Conservation (phyloP, 2,797 vertebrate genomes). For the Poliocrania exsul region DNA sequence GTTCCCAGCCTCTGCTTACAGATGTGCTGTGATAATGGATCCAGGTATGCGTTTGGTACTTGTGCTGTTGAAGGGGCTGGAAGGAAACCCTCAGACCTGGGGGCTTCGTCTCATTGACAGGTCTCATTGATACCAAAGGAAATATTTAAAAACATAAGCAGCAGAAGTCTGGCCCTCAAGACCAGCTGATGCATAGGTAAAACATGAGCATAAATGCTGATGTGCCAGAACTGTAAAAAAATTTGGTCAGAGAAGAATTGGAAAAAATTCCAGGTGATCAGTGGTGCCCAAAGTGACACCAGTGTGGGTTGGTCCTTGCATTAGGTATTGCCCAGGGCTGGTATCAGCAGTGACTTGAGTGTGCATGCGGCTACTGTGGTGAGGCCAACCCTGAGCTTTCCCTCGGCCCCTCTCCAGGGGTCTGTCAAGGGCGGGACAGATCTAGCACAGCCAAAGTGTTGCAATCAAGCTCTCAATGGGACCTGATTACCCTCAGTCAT, state of each 20-base stretch:
- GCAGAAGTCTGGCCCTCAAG: neutral
- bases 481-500: neutral
- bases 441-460: neutral
- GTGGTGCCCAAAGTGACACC: neutral
- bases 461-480: neutral
- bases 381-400: neutral
- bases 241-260: neutral
- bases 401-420: rapidly evolving
- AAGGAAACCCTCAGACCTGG: neutral
- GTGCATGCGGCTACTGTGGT: neutral
- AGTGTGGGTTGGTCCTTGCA: neutral
- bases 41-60: neutral
- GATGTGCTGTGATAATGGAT: slow-evolving; percentile 3
- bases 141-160: neutral
- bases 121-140: neutral
- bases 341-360: neutral
- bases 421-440: neutral
- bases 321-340: neutral
- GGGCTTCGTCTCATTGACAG: neutral
- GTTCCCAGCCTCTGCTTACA: slow-evolving; percentile 14
- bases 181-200: neutral
- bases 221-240: neutral
- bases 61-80: neutral
- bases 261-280: neutral
- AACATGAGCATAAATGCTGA: neutral